Conservation (phyloP, 2,888 invertebrate species). For the Mimachlamys varia region DNA sequence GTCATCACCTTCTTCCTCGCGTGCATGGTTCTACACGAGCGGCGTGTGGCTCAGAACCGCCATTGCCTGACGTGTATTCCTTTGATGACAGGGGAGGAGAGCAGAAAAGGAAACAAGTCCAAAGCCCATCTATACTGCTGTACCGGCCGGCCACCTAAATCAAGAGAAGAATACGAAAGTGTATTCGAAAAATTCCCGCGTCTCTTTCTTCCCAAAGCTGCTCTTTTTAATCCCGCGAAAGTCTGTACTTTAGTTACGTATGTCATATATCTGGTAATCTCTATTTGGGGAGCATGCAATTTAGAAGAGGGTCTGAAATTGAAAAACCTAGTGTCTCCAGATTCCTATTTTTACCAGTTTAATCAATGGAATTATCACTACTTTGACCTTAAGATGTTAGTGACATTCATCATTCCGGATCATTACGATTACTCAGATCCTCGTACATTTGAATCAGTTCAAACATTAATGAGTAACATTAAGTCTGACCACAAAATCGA, state of each 20-base stretch:
- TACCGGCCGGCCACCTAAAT: conserved; percentile 56
- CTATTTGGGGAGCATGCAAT: conserved; percentile 65
- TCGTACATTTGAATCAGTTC: background rate
- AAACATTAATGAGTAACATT: conserved; percentile 19
- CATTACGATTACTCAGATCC: conserved; percentile 52
- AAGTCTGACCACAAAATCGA: conserved; percentile 36
- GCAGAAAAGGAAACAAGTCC: conserved; percentile 43
- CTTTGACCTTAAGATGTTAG: conserved; percentile 57
- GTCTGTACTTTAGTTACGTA: conserved; percentile 59
- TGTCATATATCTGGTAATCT: conserved; percentile 59
- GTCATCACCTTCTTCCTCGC: conserved; percentile 68
- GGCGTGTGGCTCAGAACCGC: conserved; percentile 56
- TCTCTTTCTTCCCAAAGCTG: conserved; percentile 58
- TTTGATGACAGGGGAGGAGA: conserved; percentile 55
- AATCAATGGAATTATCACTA: conserved; percentile 52
- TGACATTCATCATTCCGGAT: conserved; percentile 61
- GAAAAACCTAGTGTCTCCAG: conserved; percentile 62
- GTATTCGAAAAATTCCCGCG: conserved; percentile 62
- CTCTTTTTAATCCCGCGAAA: conserved; percentile 57
- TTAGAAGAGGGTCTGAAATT: conserved; percentile 67
- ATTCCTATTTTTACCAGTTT: conserved; percentile 66
- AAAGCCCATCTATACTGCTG: conserved; percentile 74
- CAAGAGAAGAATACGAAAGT: conserved; percentile 61
- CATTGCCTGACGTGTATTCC: conserved; percentile 63
- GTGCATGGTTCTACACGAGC: conserved; percentile 66